These are phyloP conservation scores for Gadus macrocephalus DNA, from an alignment of 2,113 vertebrate genomes.

Conservation along the genomic window DNA sequence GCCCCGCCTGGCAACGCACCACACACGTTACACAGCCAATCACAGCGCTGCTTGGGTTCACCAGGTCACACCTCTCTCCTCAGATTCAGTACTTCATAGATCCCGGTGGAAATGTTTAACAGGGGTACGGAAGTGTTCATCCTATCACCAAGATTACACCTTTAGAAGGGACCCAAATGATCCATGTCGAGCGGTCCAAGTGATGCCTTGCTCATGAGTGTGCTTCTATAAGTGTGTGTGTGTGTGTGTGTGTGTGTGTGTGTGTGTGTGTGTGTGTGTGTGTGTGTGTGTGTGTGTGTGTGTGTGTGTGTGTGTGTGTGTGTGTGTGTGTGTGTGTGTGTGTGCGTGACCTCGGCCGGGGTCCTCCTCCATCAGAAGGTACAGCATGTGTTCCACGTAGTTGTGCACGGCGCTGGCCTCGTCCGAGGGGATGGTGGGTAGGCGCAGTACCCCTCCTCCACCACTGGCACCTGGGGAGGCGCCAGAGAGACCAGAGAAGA, in stretches of 20 bases:
- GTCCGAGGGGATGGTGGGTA: constrained; percentile 79
- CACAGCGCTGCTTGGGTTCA: not conserved
- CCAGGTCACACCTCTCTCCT: not conserved
- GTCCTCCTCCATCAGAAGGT: constrained; percentile 91
- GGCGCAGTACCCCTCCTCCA: constrained; percentile 16
- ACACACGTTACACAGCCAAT: not conserved
- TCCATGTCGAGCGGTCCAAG: too few species aligned
- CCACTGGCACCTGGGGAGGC: not conserved
- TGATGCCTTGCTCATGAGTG: too few species aligned
- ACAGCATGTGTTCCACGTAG: constrained; percentile 97
- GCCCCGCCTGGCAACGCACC: constrained; percentile 66
- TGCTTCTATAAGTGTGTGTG: too few species aligned
- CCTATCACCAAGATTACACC: too few species aligned
- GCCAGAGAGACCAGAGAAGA: constrained; percentile 34
- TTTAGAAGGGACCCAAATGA: too few species aligned
- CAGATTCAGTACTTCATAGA: too few species aligned
- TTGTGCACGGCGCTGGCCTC: constrained; percentile 97
- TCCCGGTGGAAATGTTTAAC: too few species aligned
- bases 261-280: too few species aligned
- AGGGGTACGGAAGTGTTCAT: too few species aligned
- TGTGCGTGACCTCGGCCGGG: constrained; percentile 67
- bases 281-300: too few species aligned
- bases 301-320: too few species aligned
- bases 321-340: not conserved
- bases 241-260: too few species aligned